Percentiles rank a stretch among this genome's conserved stretches.
Evolutionary conservation across 1,140 invertebrate genomes (phyloP).

Genomic region (Drosophila elegans): DNA sequence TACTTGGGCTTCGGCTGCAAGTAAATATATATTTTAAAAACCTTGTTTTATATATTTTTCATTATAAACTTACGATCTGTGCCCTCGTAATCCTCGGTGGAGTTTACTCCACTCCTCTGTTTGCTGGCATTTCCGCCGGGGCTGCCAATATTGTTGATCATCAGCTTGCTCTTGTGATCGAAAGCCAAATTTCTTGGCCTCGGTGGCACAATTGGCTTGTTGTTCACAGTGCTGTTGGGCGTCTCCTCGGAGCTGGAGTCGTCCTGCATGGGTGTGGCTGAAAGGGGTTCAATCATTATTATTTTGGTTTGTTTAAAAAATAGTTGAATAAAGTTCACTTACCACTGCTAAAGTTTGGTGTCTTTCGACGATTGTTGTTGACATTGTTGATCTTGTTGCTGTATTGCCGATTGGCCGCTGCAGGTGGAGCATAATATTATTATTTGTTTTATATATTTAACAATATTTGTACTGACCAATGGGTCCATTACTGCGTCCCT

Average conservation of each 20-base stretch:
- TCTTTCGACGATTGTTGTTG: constrained; percentile 86
- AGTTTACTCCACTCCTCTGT: constrained; percentile 51
- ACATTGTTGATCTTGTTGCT: constrained; percentile 69
- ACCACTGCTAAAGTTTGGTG: constrained; percentile 89
- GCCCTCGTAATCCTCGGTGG: constrained; percentile 61
- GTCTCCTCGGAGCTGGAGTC: constrained; percentile 91
- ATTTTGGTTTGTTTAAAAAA: neutral
- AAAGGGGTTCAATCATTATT: constrained; percentile 84
- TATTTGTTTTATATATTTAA: neutral
- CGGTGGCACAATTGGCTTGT: constrained; percentile 87
- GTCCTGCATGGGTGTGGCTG: constrained; percentile 86
- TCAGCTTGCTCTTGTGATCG: constrained; percentile 79
- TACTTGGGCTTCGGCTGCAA: constrained; percentile 78
- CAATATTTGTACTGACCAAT: constrained; percentile 65
- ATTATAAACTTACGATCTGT: constrained; percentile 65
- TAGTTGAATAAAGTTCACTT: constrained; percentile 9
- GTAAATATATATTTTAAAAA: neutral
- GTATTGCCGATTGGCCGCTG: constrained; percentile 77
- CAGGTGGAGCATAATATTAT: neutral
- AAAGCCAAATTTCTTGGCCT: constrained; percentile 85
- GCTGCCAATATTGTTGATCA: constrained; percentile 48
- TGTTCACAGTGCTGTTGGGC: constrained; percentile 84
- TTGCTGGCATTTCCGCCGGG: constrained; percentile 40
- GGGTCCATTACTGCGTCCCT: constrained; percentile 73
- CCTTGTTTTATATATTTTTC: neutral